phyloP scores from a whole-genome alignment of 2,797 vertebrate genomes.

The Netta rufina region DNA sequence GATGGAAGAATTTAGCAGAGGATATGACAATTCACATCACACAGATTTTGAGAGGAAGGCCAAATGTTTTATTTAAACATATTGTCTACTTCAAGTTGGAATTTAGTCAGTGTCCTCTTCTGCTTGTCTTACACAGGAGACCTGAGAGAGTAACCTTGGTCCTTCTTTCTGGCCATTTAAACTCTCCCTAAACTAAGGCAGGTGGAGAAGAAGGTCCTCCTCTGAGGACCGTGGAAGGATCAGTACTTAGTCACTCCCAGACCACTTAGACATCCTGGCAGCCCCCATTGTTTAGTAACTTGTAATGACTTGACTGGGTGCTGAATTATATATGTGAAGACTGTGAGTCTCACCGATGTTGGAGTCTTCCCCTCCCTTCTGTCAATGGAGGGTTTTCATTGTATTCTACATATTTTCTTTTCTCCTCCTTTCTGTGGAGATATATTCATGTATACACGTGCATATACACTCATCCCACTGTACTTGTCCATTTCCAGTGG shows the following conservation, averaged over 20 bases:
- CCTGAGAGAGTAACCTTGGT: background rate
- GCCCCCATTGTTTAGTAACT: background rate
- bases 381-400: background rate
- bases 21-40: background rate
- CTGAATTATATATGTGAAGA: background rate
- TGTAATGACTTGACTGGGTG: fast-evolving
- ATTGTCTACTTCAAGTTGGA: background rate
- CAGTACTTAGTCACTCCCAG: background rate
- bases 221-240: background rate
- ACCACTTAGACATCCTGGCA: background rate
- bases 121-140: background rate
- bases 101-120: background rate
- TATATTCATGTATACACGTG: background rate
- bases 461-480: background rate
- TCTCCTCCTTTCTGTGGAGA: background rate
- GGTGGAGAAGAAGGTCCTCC: background rate
- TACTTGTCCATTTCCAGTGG: background rate
- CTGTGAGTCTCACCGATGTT: background rate
- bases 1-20: background rate
- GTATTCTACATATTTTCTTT: background rate
- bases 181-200: background rate
- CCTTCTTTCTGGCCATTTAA: background rate
- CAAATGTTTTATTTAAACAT: background rate
- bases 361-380: background rate
- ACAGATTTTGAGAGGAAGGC: background rate